Base-by-base conservation (phyloP, 1,140 invertebrate species). In the Temnothorax curvispinosus region DNA sequence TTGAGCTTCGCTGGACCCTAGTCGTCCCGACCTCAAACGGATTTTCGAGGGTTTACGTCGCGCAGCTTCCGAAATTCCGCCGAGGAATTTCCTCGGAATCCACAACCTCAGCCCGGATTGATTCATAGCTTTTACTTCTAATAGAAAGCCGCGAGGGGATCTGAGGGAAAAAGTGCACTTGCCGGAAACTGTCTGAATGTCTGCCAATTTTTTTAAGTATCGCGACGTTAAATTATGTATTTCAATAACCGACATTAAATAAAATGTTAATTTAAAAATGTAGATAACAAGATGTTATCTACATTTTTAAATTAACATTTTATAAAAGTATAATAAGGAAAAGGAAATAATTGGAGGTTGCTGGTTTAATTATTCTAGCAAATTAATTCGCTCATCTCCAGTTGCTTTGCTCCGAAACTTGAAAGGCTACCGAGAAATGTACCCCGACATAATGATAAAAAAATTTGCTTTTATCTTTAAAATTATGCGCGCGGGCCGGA, bases 31-130 rank as follows among this genome's bases (percentile, higher is more conserved):
- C 85, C 86, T 84, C 86, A 58, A 54, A 71, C 54, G 60, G 71
- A 74, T 82, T 91, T 84, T 90, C 58, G 72, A 87, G 65, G 74
- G 75, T 21, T 75, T 50, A 77, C 72, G 69, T 65, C 76, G 72
- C 71, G 41, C 76, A 52, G 50, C 71, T 87, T 27, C 35, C 72
- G 89, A 74, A 89, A 89, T 90, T 76, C 71, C 65, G 54, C 62
- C 69, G 65, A 64, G 78, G 78, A 89, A 89, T 87, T 89, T 75
- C 88, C 87, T 80, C 65, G 77, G 74, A 80, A 87, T 80, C 32
- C 76, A 47, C 62, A 52, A 62, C 7, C 41, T 67, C 62, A 38
- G 76, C 78, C 78, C 74, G 56, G 58, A 64, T 56, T 80, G 75
- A 87, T 87, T 89, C 77, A 47, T 52, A 52, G 62, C 21, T 65